These are phyloP conservation scores for Andricus quercusramuli DNA, from an alignment of 2,888 invertebrate species.

Conservation along the genomic window DNA sequence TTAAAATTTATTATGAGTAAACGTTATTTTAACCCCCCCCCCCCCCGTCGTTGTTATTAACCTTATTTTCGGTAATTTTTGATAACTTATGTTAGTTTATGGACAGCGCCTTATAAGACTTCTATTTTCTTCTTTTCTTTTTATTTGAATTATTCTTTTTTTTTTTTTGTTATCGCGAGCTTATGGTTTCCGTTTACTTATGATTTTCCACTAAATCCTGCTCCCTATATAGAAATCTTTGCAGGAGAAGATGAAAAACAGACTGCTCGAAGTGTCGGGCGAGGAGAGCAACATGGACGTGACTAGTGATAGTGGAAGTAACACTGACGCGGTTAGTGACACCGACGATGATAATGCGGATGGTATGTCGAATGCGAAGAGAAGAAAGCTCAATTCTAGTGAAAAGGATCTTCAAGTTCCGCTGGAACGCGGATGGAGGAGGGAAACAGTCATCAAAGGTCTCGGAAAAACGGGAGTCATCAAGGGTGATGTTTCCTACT, in stretches of 20 bases:
- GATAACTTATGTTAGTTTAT: no score
- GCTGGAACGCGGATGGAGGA: constrained; percentile 88
- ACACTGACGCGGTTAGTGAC: constrained; percentile 75
- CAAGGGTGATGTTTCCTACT: constrained; percentile 96
- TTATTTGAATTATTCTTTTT: neutral
- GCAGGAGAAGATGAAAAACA: constrained; percentile 78
- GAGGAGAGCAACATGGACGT: constrained; percentile 78
- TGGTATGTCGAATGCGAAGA: constrained; percentile 74
- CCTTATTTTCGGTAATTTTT: no score
- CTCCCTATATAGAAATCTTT: constrained; percentile 73
- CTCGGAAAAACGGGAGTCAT: constrained; percentile 92
- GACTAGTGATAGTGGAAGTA: constrained; percentile 77
- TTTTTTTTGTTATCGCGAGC: constrained; percentile 25
- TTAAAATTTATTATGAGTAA: no score
- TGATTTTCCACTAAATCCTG: constrained; percentile 68
- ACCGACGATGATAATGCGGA: constrained; percentile 77
- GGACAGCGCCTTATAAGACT: no score
- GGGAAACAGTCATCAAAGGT: constrained; percentile 94
- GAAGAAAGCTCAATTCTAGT: constrained; percentile 74
- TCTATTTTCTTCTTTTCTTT: constrained; percentile 16
- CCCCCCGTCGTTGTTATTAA: no score
- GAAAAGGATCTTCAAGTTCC: constrained; percentile 75
- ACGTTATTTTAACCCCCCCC: no score
- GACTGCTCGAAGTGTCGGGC: constrained; percentile 74
- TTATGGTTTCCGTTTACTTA: constrained; percentile 60